Evolutionary conservation across 2,797 vertebrate species (phyloP), one percentile per base, ranked within the genome.

Genomic region (Parambassis ranga): DNA sequence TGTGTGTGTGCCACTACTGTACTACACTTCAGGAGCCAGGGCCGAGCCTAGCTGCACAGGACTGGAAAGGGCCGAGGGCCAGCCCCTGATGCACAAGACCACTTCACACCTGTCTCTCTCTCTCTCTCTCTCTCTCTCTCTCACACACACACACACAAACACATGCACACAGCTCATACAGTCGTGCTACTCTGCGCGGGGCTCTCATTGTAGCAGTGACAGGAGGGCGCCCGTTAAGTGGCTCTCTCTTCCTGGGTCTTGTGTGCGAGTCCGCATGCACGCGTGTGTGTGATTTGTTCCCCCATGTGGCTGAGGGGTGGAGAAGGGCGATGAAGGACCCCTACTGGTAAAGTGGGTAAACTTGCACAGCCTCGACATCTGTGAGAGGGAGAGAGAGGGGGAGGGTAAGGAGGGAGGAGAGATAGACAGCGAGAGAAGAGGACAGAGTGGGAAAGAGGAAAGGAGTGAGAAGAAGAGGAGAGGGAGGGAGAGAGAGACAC

Each of bases 271-370:
- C 18, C 19, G 48, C 46, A 38, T 57, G 35, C 47, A 43, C 46
- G 50, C 44, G 38, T 48, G 23, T 55, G 38, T 50, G 50, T 50
- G 55, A 51, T 65, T 78, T 71, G 75, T 85, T 84, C 82, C 85
- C 89, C 85, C 80, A 59, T 77, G 84, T 81, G 85, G 74, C 75
- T 87, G 68, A 87, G 79, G 90, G 86, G 88, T 91, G 90, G 84
- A 83, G 89, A 87, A 92, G 91, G 91, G 86, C 88, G 87, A 87
- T 92, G 92, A 92, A 93, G 93, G 93, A 93, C 93, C 92, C 93
- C 93, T 93, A 91, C 93, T 91, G 93, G 93, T 91, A 91, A 92
- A 91, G 91, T 92, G 90, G 92, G 91, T 92, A 92, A 93, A 92
- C 90, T 92, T 69, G 78, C 86, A 42, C 90, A 88, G 89, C 84